Conservation (phyloP, 1,140 invertebrate species). For the Oncopodura yosiiana region DNA sequence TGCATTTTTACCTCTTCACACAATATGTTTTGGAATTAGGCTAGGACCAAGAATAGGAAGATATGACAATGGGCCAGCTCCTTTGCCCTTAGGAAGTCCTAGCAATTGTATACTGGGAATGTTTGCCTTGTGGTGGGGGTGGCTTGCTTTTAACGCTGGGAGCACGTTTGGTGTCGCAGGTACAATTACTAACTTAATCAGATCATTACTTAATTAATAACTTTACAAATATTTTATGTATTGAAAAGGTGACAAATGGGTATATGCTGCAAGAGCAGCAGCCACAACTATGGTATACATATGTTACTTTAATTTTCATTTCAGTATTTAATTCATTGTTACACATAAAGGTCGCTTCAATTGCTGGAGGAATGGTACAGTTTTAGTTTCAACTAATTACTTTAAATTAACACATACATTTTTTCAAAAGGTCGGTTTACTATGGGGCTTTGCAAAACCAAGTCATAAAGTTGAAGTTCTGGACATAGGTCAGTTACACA, state of each 20-base stretch:
- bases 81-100: constrained; percentile 72
- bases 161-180: not conserved
- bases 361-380: constrained; percentile 4
- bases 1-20: no score
- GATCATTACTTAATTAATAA: no score
- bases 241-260: constrained; percentile 63
- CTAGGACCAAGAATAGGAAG: constrained; percentile 77
- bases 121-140: constrained; percentile 91
- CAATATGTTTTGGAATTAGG: no score
- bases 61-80: constrained; percentile 63
- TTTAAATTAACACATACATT: no score
- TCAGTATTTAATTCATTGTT: no score
- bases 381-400: no score
- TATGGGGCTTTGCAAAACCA: not conserved
- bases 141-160: constrained; percentile 86
- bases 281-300: constrained; percentile 10
- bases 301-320: no score
- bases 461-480: not conserved
- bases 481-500: no score
- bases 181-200: not conserved
- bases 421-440: no score
- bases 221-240: no score
- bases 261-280: constrained; percentile 68
- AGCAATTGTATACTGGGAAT: constrained; percentile 84
- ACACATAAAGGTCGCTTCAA: not conserved